These are phyloP conservation scores for Carettochelys insculpta DNA, from an alignment of 2,113 vertebrate genomes.

Conservation along the genomic window DNA sequence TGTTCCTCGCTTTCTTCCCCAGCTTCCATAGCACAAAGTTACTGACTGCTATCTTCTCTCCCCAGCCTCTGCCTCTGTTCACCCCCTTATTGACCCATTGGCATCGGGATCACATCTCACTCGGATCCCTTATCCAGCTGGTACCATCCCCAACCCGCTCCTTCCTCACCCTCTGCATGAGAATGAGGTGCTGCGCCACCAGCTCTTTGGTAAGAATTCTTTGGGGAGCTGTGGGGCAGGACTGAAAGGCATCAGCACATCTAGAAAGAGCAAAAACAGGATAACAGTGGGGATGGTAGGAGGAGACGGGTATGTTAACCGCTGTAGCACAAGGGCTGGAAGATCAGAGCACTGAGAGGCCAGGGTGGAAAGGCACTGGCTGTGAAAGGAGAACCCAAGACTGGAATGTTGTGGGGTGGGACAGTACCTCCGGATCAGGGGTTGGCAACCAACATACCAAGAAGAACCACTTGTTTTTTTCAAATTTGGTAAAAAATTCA, in stretches of 20 bases:
- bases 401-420: background rate
- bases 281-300: background rate
- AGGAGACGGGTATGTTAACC: fast-evolving
- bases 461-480: no score
- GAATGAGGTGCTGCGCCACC: conserved; percentile 98
- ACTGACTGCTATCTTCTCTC: background rate
- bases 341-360: background rate
- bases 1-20: background rate
- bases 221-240: background rate
- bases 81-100: conserved; percentile 97
- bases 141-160: conserved; percentile 92
- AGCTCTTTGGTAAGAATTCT: conserved; percentile 93
- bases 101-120: conserved; percentile 95
- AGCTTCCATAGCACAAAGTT: fast-evolving
- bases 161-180: conserved; percentile 98
- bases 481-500: no score
- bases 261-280: background rate
- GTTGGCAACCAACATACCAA: no score
- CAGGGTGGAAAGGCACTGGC: fast-evolving
- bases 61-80: conserved; percentile 94
- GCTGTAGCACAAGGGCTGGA: fast-evolving
- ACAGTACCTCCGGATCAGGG: no score
- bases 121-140: conserved; percentile 95
- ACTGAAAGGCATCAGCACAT: background rate
- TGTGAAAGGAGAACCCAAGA: background rate